Conservation (phyloP, 2,888 invertebrate species). For the Hypercompe scribonia region DNA sequence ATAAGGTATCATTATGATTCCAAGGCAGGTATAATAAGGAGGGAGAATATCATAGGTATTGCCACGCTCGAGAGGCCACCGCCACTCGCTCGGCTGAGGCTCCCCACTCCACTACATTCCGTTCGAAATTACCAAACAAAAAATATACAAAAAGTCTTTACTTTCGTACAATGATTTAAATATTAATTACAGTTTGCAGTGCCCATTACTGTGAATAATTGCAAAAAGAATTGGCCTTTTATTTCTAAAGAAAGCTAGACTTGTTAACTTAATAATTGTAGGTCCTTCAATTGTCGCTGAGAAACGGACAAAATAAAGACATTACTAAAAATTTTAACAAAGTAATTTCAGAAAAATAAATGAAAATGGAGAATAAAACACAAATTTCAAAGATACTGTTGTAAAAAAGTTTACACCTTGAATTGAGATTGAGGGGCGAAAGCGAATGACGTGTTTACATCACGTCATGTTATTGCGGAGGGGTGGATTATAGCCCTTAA, state of each 20-base stretch:
- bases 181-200: not conserved
- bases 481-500: not conserved
- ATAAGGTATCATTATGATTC: too few relatives aligned
- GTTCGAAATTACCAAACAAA: too few relatives aligned
- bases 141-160: too few relatives aligned
- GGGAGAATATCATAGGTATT: too few relatives aligned
- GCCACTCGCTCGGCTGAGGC: too few relatives aligned
- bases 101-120: too few relatives aligned
- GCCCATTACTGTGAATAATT: not conserved
- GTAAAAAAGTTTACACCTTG: not conserved
- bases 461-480: not conserved
- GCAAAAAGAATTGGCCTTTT: not conserved
- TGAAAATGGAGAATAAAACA: not conserved
- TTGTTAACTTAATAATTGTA: not conserved
- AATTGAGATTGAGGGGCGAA: not conserved
- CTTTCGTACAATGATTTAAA: too few relatives aligned
- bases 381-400: not conserved
- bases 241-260: not conserved
- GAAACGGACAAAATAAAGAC: not conserved
- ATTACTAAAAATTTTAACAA: not conserved
- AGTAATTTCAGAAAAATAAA: not conserved
- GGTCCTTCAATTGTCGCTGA: not conserved
- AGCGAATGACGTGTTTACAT: not conserved
- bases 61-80: too few relatives aligned
- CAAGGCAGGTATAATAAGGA: too few relatives aligned